These are phyloP conservation scores for Puntigrus tetrazona DNA, from an alignment of 2,113 vertebrate species.

Conservation along the genomic window DNA sequence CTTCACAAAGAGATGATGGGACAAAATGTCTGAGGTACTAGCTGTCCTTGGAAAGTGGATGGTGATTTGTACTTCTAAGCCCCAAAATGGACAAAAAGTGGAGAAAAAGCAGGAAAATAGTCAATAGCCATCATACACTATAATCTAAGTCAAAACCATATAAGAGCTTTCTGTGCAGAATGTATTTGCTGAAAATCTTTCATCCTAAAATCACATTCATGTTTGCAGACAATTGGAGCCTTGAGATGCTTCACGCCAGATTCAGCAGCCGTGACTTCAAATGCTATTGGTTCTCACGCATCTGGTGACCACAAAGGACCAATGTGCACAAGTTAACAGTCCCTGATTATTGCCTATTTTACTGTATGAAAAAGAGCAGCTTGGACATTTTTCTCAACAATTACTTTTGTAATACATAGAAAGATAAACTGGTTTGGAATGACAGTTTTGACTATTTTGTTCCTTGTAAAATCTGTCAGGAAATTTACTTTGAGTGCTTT, in stretches of 20 bases:
- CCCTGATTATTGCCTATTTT: neutral
- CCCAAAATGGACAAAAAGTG: neutral
- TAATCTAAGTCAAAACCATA: neutral
- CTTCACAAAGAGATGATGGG: neutral
- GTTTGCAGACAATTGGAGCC: neutral
- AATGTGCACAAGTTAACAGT: neutral
- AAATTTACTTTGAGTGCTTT: neutral
- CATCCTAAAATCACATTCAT: neutral
- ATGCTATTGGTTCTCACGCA: neutral
- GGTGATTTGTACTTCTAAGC: neutral
- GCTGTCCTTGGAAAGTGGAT: neutral
- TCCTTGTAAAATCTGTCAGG: neutral
- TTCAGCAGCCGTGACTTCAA: neutral
- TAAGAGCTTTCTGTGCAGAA: neutral
- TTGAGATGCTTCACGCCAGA: neutral
- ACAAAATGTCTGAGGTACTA: neutral
- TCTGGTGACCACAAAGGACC: neutral
- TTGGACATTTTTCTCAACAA: neutral
- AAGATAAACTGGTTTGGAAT: neutral
- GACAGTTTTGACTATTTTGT: neutral
- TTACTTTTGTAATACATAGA: conserved; percentile 7
- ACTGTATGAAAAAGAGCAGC: neutral
- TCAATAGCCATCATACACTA: neutral
- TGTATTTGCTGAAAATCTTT: conserved; percentile 2
- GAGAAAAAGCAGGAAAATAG: neutral